Percentiles rank a stretch among this genome's conserved stretches.
These are phyloP conservation scores for Bombus impatiens DNA, from an alignment of 1,140 invertebrate species.

Conservation along the genomic window DNA sequence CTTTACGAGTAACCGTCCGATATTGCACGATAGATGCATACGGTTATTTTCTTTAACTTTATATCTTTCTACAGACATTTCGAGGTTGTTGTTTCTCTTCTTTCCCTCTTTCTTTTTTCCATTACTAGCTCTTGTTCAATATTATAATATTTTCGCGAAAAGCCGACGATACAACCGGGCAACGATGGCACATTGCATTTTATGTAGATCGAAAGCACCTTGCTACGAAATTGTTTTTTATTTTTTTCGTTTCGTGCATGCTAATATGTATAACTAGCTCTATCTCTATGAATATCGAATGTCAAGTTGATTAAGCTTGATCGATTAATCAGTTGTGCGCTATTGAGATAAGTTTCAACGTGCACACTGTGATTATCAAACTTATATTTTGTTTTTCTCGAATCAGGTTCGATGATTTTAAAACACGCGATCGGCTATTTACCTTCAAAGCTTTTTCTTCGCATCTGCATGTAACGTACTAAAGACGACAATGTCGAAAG, in stretches of 20 bases:
- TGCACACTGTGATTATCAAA: neutral
- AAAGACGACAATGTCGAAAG: neutral
- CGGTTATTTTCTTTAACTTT: conserved; percentile 7
- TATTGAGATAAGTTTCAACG: neutral
- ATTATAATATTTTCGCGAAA: neutral
- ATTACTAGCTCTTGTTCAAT: neutral
- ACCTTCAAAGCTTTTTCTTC: neutral
- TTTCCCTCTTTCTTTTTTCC: neutral
- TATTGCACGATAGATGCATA: conserved; percentile 48
- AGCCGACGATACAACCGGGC: neutral
- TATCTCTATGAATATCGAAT: neutral
- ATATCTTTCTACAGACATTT: neutral
- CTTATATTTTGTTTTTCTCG: neutral
- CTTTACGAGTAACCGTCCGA: conserved; percentile 1
- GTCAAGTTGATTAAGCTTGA: neutral
- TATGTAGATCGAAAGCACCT: neutral
- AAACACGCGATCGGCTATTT: neutral
- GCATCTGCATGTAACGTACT: neutral
- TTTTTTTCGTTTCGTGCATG: neutral
- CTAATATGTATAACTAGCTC: neutral
- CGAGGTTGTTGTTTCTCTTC: neutral
- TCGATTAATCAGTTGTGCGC: neutral
- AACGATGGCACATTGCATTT: neutral
- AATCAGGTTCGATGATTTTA: neutral
- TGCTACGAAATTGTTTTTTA: neutral